phyloP scores from a whole-genome alignment of 2,113 vertebrate species.

The Haemorhous mexicanus region DNA sequence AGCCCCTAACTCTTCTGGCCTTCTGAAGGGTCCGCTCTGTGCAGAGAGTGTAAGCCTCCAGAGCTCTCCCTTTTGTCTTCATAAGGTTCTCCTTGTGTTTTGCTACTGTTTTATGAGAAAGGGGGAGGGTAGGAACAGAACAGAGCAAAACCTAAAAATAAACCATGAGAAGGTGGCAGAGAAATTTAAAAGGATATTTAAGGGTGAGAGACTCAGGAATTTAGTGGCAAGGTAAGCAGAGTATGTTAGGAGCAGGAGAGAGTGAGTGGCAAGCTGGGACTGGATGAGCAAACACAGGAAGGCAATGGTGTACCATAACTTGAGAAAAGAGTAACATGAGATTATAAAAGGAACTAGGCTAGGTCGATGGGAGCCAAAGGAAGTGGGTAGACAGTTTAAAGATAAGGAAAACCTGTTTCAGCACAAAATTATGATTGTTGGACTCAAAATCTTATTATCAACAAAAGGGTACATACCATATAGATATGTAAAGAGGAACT shows the following conservation, averaged over 20 bases:
- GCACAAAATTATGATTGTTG: background rate
- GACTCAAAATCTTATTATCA: background rate
- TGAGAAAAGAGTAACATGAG: background rate
- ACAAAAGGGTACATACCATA: background rate
- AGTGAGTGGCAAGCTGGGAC: background rate
- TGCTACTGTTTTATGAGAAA: background rate
- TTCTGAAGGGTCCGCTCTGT: background rate
- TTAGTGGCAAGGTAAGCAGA: background rate
- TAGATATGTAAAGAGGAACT: background rate
- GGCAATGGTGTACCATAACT: background rate
- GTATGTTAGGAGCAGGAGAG: background rate
- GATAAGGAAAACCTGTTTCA: background rate
- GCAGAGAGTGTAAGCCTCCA: background rate
- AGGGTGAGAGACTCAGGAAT: background rate
- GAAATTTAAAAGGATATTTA: background rate
- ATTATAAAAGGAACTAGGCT: background rate
- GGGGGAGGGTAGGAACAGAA: background rate
- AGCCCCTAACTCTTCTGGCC: background rate
- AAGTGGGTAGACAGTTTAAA: background rate
- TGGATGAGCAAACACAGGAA: background rate
- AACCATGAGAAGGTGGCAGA: background rate
- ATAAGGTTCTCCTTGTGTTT: background rate
- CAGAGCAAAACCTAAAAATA: background rate
- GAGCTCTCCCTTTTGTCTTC: background rate
- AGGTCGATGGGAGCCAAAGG: background rate